Conservation (phyloP, 2,113 vertebrate species). For the Sapajus apella region DNA sequence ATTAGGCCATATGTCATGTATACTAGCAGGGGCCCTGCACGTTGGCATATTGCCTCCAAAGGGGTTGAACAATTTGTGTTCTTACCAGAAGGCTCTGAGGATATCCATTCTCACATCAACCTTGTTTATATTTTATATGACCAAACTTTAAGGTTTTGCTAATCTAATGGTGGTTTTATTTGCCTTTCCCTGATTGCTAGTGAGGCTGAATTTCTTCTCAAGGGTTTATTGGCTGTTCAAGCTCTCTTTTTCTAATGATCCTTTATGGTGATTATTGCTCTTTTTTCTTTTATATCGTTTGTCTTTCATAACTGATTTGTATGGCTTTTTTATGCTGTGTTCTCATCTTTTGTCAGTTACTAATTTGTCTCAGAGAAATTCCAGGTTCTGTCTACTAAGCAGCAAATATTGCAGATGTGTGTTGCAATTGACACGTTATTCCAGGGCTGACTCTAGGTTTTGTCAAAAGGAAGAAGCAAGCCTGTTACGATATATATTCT, state of each 20-base stretch:
- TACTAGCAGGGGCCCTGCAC: neutral
- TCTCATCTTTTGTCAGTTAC: neutral
- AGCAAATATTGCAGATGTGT: neutral
- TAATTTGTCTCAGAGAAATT: neutral
- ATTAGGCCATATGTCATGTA: neutral
- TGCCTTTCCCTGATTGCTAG: neutral
- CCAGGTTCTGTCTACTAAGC: neutral
- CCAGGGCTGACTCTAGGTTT: neutral
- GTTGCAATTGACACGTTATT: neutral
- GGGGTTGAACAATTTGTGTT: neutral
- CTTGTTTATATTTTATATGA: neutral
- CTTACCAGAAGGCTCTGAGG: neutral
- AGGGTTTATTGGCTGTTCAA: neutral
- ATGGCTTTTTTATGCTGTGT: neutral
- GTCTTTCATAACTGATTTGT: neutral
- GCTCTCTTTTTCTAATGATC: neutral
- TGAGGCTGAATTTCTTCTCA: neutral
- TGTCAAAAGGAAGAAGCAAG: neutral
- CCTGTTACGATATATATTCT: neutral
- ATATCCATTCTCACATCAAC: neutral
- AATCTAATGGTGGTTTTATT: neutral
- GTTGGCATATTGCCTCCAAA: accelerated
- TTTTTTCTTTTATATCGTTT: neutral
- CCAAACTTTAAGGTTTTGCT: neutral
- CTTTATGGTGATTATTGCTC: neutral